phyloP scores from a whole-genome alignment of 1,140 invertebrate genomes.

The Drosophila auraria region DNA sequence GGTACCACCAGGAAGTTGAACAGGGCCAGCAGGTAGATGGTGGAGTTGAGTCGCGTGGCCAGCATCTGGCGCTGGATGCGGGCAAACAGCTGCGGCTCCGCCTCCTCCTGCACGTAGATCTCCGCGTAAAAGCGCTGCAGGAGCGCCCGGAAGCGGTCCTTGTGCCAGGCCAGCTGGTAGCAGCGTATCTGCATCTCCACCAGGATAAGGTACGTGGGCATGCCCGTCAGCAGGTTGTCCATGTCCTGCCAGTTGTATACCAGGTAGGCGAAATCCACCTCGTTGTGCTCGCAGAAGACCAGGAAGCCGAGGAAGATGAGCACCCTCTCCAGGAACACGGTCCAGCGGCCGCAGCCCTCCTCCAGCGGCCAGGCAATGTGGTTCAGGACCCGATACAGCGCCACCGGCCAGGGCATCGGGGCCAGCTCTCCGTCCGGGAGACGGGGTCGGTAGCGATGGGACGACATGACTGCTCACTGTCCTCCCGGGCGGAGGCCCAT shows the following conservation, averaged over 20 bases:
- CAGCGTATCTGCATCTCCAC: conserved; percentile 68
- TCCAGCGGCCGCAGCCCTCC: conserved; percentile 34
- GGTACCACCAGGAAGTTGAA: conserved; percentile 60
- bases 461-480: conserved; percentile 16
- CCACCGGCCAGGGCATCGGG: conserved; percentile 60
- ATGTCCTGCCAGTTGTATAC: conserved; percentile 54
- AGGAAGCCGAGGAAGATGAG: conserved; percentile 59
- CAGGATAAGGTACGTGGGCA: conserved; percentile 68
- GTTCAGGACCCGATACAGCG: conserved; percentile 58
- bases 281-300: conserved; percentile 54
- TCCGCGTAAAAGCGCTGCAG: conserved; percentile 65
- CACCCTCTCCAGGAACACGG: conserved; percentile 31
- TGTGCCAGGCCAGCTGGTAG: conserved; percentile 61
- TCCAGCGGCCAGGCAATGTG: conserved; percentile 69
- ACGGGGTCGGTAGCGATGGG: conserved; percentile 55
- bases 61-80: conserved; percentile 58
- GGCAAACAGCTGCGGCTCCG: conserved; percentile 35
- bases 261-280: conserved; percentile 66
- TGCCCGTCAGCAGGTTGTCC: conserved; percentile 65
- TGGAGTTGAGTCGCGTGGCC: conserved; percentile 57
- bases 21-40: conserved; percentile 58
- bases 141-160: conserved; percentile 53
- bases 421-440: conserved; percentile 47
- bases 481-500: conserved; percentile 25
- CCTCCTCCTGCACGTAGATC: conserved; percentile 55